Evolutionary conservation across 2,113 vertebrate genomes (phyloP).

Genomic region (Spheniscus mendiculus): DNA sequence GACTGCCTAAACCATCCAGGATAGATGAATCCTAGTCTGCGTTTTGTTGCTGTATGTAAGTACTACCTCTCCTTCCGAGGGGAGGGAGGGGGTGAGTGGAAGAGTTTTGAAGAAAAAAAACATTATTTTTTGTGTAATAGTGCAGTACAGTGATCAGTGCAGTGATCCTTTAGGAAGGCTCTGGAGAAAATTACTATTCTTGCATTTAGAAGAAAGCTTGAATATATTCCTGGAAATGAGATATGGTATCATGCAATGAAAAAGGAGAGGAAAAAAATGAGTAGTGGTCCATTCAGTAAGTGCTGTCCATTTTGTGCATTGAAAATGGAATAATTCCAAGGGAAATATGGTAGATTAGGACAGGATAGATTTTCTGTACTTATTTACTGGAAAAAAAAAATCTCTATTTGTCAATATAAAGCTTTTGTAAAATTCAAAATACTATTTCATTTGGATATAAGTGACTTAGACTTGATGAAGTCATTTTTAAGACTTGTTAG

Average conservation of each 20-base stretch:
- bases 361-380: neutral
- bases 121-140: neutral
- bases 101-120: neutral
- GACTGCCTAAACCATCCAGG: neutral
- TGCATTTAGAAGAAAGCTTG: neutral
- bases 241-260: neutral
- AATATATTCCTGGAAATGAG: neutral
- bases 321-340: neutral
- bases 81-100: neutral
- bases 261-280: neutral
- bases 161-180: neutral
- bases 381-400: neutral
- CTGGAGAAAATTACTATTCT: neutral
- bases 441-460: neutral
- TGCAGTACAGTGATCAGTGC: neutral
- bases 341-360: neutral
- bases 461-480: neutral
- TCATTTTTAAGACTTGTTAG: neutral
- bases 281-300: neutral
- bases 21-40: neutral
- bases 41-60: neutral
- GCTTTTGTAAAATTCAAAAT: neutral
- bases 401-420: neutral
- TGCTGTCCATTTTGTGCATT: neutral
- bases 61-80: neutral